phyloP scores from a whole-genome alignment of 2,888 invertebrate species.

The Itoplectis maculator region DNA sequence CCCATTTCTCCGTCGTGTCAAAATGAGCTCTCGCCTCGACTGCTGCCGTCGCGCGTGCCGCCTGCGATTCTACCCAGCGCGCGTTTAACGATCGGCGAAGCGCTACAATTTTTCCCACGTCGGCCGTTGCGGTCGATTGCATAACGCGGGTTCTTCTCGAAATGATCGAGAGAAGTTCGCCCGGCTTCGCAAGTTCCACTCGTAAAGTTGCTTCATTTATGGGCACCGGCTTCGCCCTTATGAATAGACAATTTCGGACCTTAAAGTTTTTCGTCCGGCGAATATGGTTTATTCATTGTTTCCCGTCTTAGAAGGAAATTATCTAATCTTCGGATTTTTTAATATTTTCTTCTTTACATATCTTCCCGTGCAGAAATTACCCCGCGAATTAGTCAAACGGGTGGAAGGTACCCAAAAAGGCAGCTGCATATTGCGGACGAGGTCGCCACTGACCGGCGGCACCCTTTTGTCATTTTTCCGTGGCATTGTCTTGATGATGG shows the following conservation, averaged over 20 bases:
- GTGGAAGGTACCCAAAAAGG: not conserved
- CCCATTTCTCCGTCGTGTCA: slow-evolving; percentile 4
- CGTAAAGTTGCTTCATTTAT: not conserved
- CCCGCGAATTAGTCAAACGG: too few species aligned
- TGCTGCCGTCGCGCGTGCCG: too few species aligned
- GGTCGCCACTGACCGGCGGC: not conserved
- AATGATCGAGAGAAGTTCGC: not conserved
- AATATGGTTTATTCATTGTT: not conserved
- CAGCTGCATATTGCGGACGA: not conserved
- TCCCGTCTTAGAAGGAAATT: not conserved
- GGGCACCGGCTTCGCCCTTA: not conserved
- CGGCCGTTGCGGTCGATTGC: not conserved
- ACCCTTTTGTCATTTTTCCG: not conserved
- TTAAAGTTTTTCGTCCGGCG: not conserved
- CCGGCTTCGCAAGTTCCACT: not conserved
- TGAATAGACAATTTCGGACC: not conserved
- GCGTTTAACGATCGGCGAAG: not conserved
- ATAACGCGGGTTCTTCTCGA: not conserved
- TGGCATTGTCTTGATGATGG: not conserved
- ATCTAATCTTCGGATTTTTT: not conserved
- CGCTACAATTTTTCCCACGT: slow-evolving; percentile 5
- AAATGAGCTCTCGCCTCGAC: not conserved
- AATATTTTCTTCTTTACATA: too few species aligned
- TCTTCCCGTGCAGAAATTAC: too few species aligned
- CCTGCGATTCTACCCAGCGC: not conserved